Base-by-base conservation (phyloP, 2,888 invertebrate species). In the Aleiodes alternator region DNA sequence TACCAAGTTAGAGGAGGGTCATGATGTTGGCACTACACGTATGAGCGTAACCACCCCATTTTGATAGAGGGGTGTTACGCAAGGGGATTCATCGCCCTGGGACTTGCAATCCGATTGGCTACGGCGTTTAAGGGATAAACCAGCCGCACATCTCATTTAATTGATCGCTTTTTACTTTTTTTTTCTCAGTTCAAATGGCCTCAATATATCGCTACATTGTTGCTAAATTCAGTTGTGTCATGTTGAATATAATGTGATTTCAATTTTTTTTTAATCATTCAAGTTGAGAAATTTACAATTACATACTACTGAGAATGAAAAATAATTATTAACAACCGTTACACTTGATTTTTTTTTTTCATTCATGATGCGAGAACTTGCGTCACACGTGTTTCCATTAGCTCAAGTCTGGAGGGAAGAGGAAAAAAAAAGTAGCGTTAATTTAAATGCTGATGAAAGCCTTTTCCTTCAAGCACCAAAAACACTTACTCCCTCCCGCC, bases 71-170 rank as follows among this genome's bases (percentile, higher is more conserved):
- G 64, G 64, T 64, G 53, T 43, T 61, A 72, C 66, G 69, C 76
- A 73, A 74, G 76, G 76, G 76, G 77, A 76, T 72, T 64, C 16
- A 73, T 38, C 55, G 72, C 56, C 48, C 66, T 51, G 43, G 57
- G 12, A 48, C 61, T 70, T 38, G 56, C 76, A 55, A 80, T 82
- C 80, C 80, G 82, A 86, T 86, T 85, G 86, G 85, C 80, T 76
- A 14, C 77, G 76, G 53, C 84, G 82, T 83, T 85, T 85, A 86
- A 84, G 84, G 85, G 86, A 84, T 83, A 84, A 84, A 83, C 85
- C 84, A 80, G 78, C 77, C 80, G 55, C 56, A 71, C 71, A 61
- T 48, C 72, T 69, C 16, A 29, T 14, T 43, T 64, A 64, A 64
- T 64, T 64, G 64, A 64, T 64, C 23, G 29, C 31, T 29, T 61